Evolutionary conservation across 2,888 invertebrate genomes (phyloP), one percentile per base, ranked within the genome.

Genomic region (Heliconius charithonia): DNA sequence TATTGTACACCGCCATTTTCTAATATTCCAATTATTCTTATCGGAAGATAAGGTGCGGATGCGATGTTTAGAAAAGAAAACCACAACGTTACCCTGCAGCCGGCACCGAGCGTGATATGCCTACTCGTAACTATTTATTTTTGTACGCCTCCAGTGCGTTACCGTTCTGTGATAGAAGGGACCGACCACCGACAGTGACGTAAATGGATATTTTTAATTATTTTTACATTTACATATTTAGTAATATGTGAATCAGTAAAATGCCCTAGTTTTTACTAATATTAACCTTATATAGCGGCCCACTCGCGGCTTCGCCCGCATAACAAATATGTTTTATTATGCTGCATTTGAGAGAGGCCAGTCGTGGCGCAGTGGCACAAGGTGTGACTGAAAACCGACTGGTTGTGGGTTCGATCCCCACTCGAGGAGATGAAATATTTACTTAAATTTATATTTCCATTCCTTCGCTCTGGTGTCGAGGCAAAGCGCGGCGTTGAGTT

Each of bases 21-120:
- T 29, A 71, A 71, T 56, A 71, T 71, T 71, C 45, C 63, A 77
- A 75, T 27, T 67, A 73, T 71, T 63, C 75, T 56, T 72, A 87
- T 92, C 90, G 93, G 93, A 92, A 93, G 92, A 91, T 86, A 84
- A 83, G 85, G 84, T 87, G 87, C 91, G 93, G 93, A 93, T 89
- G 93, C 91, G 84, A 85, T 94, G 94, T 94, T 94, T 94, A 93
- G 88, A 84, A 82, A 86, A 87, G 84, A 86, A 88, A 88, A 94
- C 94, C 94, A 90, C 93, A 92, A 85, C 86, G 87, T 84, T 85
- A 85, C 85, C 84, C 87, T 87, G 88, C 87, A 82, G 62, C 83
- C 89, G 89, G 88, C 87, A 41, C 59, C 83, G 86, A 85, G 85
- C 84, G 83, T 87, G 91, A 91, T 91, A 91, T 56, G 19, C 51